Base-by-base conservation (phyloP, 2,888 invertebrate genomes). In the Dryocosmus kuriphilus region DNA sequence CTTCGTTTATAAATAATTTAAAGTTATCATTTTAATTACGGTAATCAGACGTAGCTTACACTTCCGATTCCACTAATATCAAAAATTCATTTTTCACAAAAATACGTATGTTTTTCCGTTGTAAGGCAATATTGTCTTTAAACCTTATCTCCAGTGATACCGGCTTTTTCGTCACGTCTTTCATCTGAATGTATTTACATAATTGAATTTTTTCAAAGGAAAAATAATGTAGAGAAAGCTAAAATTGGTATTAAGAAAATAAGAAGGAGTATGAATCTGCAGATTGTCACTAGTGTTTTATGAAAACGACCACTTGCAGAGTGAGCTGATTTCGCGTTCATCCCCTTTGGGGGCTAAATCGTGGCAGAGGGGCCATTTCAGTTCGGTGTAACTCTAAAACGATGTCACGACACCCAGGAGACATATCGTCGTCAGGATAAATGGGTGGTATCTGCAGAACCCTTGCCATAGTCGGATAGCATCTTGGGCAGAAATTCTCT, bases 231-330 rank as follows among this genome's bases (percentile, higher is more conserved):
- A 1, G 8, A 35, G 35, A 9, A 35, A n/a, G 35, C 35, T 35
- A 9, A 35, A 35, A 35, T 35, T 35, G 46, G 46, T 46, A 46
- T 14, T 14, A 35, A 22, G 35, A 65, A 22, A 22, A 65, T 22
- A 24, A 38, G n/a, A 22, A 38, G 38, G 65, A 65, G 65, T 65
- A 38, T 65, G 65, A 65, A 65, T 65, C 65, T 38, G 65, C 65
- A 65, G 65, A 65, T 38, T 38, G 65, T 65, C n/a, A n/a, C 32
- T 35, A 9, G 62, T 62, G 32, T 62, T 62, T 62, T 65, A 65
- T 63, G 35, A 63, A 35, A 63, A 65, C 65, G 65, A 65, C 65
- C 65, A 65, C 65, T 65, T 65, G 65, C 65, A 65, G 65, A 38
- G 65, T 65, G 65, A 65, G 65, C 65, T 65, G 65, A 65, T 65